Base-by-base conservation (phyloP, 2,797 vertebrate genomes). In the Hipposideros larvatus region DNA sequence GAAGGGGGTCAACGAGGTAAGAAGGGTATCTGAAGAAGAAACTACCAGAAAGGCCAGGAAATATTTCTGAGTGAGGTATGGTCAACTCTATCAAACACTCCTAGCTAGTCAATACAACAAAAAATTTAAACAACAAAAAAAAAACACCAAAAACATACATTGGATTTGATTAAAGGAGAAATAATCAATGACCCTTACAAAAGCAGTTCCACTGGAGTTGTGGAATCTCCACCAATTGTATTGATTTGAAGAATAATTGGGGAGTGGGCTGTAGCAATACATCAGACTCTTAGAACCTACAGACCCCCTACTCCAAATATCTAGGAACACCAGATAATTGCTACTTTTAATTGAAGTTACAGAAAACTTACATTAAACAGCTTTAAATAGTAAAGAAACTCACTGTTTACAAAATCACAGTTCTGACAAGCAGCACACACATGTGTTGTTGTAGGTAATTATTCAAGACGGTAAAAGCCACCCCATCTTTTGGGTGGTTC, bases 351-450 rank as follows among this genome's bases (percentile, higher is more conserved):
- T 37, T 93, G 37, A 55, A 74, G n/a, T 68, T 74, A 87, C 5
- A 87, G 7, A 68, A 93, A 41, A 15, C 2, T 4, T 7, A 74
- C 21, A 71, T 65, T 78, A 75, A 73, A 22, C 24, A 74, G 5
- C 7, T 90, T 74, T 78, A 78, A 91, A 73, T 8, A 83, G n/a
- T 79, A 73, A 87, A 46, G 10, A 43, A 83, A 87, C n/a, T 19
- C 8, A 61, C 18, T 31, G 22, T 24, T 63, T 31, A 31, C 10
- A 31, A 87, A 94, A 66, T 5, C 59, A 8, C 0, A 78, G 70
- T 61, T 90, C 48, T 88, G 55, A 22, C 2, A 83, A 95, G 31
- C 6, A 66, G 65, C 22, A 53, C 28, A 8, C 19, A 68, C 2
- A 57, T 10, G 2, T 46, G 0, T 24, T 46, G 0, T 24, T 43